phyloP scores from a whole-genome alignment of 2,888 invertebrate species.

The Trachelus iudaicus region DNA sequence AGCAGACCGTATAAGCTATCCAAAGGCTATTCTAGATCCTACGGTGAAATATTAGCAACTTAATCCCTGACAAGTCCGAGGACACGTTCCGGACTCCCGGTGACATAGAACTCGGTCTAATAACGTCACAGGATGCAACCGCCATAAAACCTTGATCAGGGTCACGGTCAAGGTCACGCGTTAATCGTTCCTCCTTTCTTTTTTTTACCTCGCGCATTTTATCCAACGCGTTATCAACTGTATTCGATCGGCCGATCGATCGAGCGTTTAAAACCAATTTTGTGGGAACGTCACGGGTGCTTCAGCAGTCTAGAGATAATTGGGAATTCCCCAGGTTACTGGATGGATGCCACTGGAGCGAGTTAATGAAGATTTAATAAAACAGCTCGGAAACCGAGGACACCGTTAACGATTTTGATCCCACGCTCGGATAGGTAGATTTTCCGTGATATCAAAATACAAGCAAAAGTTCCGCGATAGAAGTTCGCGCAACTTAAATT shows the following conservation, averaged over 20 bases:
- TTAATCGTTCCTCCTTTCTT: constrained; percentile 31
- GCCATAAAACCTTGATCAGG: constrained; percentile 13
- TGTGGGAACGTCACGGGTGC: constrained; percentile 12
- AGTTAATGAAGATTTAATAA: constrained; percentile 7
- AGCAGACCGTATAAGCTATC: not conserved
- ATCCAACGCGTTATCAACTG: constrained; percentile 30
- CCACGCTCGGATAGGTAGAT: not conserved
- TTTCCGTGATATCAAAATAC: not conserved
- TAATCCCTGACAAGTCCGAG: constrained; percentile 39
- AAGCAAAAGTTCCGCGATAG: not conserved
- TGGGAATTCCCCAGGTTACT: not conserved
- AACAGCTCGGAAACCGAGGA: not conserved
- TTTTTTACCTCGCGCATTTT: constrained; percentile 6
- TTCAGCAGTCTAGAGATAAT: not conserved
- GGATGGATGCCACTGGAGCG: not conserved
- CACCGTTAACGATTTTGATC: not conserved
- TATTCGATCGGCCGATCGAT: constrained; percentile 27
- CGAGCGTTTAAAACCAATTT: constrained; percentile 28
- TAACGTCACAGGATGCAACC: constrained; percentile 14
- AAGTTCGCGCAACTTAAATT: not conserved
- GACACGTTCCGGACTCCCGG: constrained; percentile 21
- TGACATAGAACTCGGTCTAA: constrained; percentile 19
- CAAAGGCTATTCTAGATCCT: not conserved
- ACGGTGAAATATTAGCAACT: constrained; percentile 43
- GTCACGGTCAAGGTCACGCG: constrained; percentile 29